Evolutionary conservation across 2,113 vertebrate species (phyloP).

Genomic region (Baryphthengus martii): DNA sequence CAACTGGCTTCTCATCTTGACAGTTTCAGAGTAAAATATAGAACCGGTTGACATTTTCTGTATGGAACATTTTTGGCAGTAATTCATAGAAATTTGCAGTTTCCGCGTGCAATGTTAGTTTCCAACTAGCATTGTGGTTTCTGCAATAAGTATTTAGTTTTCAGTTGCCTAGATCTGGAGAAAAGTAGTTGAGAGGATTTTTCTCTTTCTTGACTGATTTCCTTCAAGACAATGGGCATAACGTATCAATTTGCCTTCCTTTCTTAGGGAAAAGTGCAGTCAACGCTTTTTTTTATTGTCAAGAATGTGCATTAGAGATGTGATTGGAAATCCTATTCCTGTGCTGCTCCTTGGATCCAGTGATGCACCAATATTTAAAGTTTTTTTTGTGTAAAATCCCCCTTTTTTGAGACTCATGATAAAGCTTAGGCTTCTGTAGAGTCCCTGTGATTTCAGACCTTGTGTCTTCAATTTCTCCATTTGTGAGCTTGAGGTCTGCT

Average conservation of each 20-base stretch:
- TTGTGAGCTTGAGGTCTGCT: not conserved
- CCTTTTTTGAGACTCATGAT: not conserved
- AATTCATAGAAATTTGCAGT: not conserved
- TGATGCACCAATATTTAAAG: not conserved
- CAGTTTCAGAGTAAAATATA: conserved; percentile 26
- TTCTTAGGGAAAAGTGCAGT: not conserved
- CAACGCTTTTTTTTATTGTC: not conserved
- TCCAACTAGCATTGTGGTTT: conserved; percentile 9
- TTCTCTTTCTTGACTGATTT: not conserved
- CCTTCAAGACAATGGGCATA: not conserved
- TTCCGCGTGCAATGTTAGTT: not conserved
- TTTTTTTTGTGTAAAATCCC: not conserved
- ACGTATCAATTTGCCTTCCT: not conserved
- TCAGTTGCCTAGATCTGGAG: not conserved
- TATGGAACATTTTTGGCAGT: conserved; percentile 23
- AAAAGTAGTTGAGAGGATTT: not conserved
- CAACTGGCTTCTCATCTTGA: conserved; percentile 58
- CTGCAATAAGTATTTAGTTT: not conserved
- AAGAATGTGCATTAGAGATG: not conserved
- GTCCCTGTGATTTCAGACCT: not conserved
- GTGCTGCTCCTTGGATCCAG: not conserved
- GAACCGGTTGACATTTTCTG: conserved; percentile 26
- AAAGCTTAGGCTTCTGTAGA: not conserved
- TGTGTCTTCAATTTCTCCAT: not conserved
- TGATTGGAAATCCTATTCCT: not conserved